Evolutionary conservation across 2,888 invertebrate genomes (phyloP).

Genomic region (Eustalomyia histrio): DNA sequence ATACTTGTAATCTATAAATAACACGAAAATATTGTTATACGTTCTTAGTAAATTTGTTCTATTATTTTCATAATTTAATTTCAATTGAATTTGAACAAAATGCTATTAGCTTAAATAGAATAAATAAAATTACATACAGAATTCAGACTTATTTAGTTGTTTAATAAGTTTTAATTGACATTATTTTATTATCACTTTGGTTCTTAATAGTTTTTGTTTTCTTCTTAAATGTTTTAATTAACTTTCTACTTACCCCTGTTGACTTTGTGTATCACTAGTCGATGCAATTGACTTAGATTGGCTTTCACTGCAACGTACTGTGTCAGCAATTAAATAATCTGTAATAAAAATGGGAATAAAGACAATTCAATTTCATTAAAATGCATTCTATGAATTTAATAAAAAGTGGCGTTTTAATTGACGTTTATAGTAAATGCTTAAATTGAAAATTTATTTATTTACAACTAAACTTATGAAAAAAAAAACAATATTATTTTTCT

Average conservation of each 20-base stretch:
- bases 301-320: constrained; percentile 80
- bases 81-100: background rate
- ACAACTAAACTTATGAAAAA: too few species aligned
- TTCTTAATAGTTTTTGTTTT: constrained; percentile 11
- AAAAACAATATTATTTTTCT: too few species aligned
- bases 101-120: background rate
- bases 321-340: constrained; percentile 82
- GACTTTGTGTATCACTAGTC: constrained; percentile 77
- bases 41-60: too few species aligned
- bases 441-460: too few species aligned
- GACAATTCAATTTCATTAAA: background rate
- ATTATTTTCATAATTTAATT: background rate
- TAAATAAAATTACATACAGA: background rate
- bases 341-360: constrained; percentile 68
- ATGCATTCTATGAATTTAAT: background rate
- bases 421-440: too few species aligned
- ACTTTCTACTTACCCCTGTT: constrained; percentile 80
- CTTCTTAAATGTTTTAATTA: constrained; percentile 35
- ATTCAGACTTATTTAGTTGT: background rate
- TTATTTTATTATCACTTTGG: constrained; percentile 15
- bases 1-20: background rate
- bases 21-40: too few species aligned
- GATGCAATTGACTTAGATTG: constrained; percentile 79
- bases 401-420: too few species aligned
- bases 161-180: constrained; percentile 19